Conservation (phyloP, 2,113 vertebrate species). For the Pedionomus torquatus region DNA sequence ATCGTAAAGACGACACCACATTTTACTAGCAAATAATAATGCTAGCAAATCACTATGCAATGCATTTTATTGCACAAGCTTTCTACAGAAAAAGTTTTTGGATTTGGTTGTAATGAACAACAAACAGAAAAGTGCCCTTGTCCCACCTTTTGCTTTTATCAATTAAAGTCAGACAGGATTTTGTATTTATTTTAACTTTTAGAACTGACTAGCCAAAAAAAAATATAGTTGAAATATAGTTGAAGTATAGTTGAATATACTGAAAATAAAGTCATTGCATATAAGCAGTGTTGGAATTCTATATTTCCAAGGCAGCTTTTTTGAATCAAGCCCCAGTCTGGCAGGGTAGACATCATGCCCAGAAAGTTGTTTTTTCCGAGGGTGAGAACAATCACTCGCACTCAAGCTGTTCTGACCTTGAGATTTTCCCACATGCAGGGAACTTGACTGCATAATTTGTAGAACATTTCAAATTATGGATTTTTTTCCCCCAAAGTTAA, state of each 20-base stretch:
- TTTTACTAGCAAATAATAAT: neutral
- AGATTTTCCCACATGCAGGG: neutral
- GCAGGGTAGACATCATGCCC: neutral
- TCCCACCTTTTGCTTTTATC: neutral
- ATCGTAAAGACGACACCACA: neutral
- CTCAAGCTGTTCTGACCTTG: neutral
- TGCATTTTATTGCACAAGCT: neutral
- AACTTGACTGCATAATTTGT: neutral
- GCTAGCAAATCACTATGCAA: neutral
- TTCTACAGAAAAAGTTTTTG: neutral
- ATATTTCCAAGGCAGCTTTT: neutral
- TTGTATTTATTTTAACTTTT: neutral
- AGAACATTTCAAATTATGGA: neutral
- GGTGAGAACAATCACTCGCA: slow-evolving; percentile 5
- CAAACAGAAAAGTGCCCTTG: neutral
- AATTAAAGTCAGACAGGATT: neutral
- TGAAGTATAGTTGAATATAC: neutral
- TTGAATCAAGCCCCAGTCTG: neutral
- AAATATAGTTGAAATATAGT: too few species aligned
- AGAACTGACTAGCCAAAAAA: neutral
- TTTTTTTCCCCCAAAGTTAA: neutral
- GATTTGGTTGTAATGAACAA: neutral
- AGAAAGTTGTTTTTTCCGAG: slow-evolving; percentile 35
- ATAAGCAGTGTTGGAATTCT: neutral
- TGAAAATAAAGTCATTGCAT: neutral